These are phyloP conservation scores for Notothenia coriiceps DNA, from an alignment of 2,113 vertebrate species.

Conservation along the genomic window DNA sequence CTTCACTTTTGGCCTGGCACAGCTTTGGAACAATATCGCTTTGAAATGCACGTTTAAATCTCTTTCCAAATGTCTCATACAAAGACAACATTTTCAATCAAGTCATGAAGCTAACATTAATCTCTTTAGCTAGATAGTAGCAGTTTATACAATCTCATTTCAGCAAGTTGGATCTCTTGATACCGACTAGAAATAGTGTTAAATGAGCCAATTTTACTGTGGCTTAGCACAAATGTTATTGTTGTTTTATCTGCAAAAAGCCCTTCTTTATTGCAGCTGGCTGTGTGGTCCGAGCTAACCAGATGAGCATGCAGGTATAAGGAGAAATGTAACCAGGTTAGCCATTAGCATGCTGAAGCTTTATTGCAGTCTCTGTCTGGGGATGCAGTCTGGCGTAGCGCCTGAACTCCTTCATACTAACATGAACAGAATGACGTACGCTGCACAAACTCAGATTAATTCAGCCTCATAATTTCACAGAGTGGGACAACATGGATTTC, in stretches of 20 bases:
- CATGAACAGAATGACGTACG: slow-evolving; percentile 12
- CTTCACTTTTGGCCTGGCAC: not conserved
- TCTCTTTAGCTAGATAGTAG: not conserved
- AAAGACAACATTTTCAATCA: not conserved
- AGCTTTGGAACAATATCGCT: not conserved
- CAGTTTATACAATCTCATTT: not conserved
- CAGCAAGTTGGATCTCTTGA: not conserved
- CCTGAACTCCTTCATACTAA: slow-evolving; percentile 25
- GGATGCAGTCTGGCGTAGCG: slow-evolving; percentile 29
- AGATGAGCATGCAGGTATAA: slow-evolving; percentile 70
- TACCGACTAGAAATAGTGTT: not conserved
- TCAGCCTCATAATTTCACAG: slow-evolving; percentile 19
- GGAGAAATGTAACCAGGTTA: slow-evolving; percentile 71
- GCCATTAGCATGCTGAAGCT: slow-evolving; percentile 56
- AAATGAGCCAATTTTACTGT: not conserved
- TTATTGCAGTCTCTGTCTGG: slow-evolving; percentile 66
- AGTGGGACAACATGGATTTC: slow-evolving; percentile 47
- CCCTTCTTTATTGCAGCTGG: not conserved
- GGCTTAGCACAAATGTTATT: not conserved
- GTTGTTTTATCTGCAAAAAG: slow-evolving; percentile 1
- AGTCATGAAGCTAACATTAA: not conserved
- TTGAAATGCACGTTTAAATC: not conserved
- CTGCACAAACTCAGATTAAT: slow-evolving; percentile 46
- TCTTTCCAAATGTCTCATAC: not conserved
- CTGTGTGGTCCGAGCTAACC: slow-evolving; percentile 44